phyloP scores from a whole-genome alignment of 2,113 vertebrate genomes.

The Ia io region DNA sequence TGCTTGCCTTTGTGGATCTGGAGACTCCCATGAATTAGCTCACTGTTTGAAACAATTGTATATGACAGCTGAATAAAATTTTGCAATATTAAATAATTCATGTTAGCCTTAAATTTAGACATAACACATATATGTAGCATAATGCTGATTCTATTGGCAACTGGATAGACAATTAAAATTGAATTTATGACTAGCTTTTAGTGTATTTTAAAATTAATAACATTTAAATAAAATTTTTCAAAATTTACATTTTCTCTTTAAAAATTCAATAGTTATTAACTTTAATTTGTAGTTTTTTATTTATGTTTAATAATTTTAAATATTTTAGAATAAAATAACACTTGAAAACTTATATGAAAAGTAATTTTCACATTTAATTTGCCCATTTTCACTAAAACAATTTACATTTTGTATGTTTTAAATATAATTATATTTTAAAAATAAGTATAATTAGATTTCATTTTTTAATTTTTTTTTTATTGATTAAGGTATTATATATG shows the following conservation, averaged over 20 bases:
- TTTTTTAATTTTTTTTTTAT: not conserved
- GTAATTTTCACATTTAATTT: not conserved
- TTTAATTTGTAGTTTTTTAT: not conserved
- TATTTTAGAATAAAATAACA: not conserved
- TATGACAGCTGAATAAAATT: not conserved
- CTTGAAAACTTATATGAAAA: not conserved
- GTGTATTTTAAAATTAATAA: not conserved
- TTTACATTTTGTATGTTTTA: not conserved
- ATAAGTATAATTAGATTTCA: not conserved
- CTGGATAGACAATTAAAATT: not conserved
- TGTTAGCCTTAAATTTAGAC: not conserved
- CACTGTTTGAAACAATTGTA: not conserved
- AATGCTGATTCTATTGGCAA: not conserved
- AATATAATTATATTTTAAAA: not conserved
- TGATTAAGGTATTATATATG: too few species aligned
- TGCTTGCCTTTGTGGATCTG: not conserved
- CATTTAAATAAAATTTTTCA: not conserved
- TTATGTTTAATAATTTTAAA: not conserved
- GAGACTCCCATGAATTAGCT: not conserved
- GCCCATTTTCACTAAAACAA: not conserved
- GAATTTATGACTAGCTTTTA: not conserved
- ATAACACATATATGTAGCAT: not conserved
- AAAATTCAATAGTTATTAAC: not conserved
- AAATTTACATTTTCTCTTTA: conserved; percentile 2
- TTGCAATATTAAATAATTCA: not conserved